A percentile compares a stretch with the other conserved stretches of the same genome.
Conservation (phyloP, 2,888 invertebrate genomes). For the Heliconius ismenius region DNA sequence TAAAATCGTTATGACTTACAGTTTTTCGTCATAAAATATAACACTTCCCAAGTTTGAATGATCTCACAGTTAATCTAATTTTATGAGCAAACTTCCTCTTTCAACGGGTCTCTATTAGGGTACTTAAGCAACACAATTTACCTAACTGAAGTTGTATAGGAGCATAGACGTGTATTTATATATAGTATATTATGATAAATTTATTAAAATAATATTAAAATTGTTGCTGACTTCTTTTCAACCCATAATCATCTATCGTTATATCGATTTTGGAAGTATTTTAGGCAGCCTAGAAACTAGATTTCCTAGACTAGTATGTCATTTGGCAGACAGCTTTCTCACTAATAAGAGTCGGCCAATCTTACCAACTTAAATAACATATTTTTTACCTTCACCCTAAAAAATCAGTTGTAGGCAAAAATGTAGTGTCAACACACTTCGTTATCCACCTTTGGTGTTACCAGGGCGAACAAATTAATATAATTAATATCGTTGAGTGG, state of each 20-base stretch:
- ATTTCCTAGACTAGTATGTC: no score
- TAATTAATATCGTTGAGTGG: neutral
- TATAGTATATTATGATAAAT: neutral
- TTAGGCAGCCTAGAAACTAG: no score
- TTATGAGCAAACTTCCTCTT: conserved; percentile 69
- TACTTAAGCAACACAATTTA: conserved; percentile 17
- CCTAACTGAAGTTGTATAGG: conserved; percentile 8
- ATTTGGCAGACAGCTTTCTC: no score
- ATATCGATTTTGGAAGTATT: no score
- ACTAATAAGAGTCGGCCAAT: no score
- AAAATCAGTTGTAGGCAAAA: no score
- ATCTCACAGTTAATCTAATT: conserved; percentile 74
- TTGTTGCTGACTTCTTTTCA: neutral
- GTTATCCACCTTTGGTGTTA: no score
- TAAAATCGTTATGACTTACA: conserved; percentile 46
- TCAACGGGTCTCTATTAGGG: conserved; percentile 54
- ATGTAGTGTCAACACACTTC: no score
- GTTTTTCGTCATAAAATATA: conserved; percentile 78
- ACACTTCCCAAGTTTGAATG: conserved; percentile 72
- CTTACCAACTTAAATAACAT: neutral
- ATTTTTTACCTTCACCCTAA: no score
- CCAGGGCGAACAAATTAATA: neutral
- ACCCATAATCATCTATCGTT: neutral
- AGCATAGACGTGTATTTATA: neutral
- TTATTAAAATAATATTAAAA: no score